A percentile compares a stretch with the other conserved stretches of the same genome.
Evolutionary conservation across 2,113 vertebrate species (phyloP).

Genomic region (Malaclemys terrapin): DNA sequence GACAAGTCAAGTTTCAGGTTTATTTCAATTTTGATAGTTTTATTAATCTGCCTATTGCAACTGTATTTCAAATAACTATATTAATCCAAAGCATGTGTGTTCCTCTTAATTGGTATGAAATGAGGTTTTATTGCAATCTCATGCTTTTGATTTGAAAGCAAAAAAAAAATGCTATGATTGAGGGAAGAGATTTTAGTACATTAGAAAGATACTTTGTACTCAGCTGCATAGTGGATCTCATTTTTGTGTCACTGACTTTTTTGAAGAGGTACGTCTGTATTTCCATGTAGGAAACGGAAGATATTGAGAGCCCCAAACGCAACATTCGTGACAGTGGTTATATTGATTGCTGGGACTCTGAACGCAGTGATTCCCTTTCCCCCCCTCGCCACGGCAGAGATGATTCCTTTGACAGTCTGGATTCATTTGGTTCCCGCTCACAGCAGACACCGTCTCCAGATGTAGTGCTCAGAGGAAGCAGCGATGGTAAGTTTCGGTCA

Average conservation of each 20-base stretch:
- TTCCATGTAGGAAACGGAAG: constrained; percentile 89
- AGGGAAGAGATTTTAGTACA: neutral
- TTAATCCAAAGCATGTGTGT: neutral
- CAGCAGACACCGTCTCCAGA: constrained; percentile 97
- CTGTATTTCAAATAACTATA: neutral
- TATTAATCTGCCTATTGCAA: neutral
- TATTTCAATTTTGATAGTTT: constrained; percentile 50
- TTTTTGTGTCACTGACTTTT: neutral
- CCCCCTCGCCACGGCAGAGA: constrained; percentile 93
- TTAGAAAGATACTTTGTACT: constrained; percentile 11
- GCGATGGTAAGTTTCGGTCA: constrained; percentile 89
- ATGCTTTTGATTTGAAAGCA: neutral
- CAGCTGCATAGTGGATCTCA: neutral
- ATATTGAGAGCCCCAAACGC: constrained; percentile 91
- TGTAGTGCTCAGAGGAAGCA: constrained; percentile 93
- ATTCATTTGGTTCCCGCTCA: constrained; percentile 96
- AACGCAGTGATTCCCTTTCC: constrained; percentile 96
- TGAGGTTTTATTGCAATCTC: neutral
- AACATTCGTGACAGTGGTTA: constrained; percentile 97
- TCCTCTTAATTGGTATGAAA: constrained; percentile 22
- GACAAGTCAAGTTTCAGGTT: constrained; percentile 71
- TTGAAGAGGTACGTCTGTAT: constrained; percentile 31
- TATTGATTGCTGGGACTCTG: constrained; percentile 97
- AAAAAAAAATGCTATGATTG: neutral
- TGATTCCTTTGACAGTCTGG: constrained; percentile 99